phyloP scores from a whole-genome alignment of 2,113 vertebrate species.

The Brachypodius melanocephalos region DNA sequence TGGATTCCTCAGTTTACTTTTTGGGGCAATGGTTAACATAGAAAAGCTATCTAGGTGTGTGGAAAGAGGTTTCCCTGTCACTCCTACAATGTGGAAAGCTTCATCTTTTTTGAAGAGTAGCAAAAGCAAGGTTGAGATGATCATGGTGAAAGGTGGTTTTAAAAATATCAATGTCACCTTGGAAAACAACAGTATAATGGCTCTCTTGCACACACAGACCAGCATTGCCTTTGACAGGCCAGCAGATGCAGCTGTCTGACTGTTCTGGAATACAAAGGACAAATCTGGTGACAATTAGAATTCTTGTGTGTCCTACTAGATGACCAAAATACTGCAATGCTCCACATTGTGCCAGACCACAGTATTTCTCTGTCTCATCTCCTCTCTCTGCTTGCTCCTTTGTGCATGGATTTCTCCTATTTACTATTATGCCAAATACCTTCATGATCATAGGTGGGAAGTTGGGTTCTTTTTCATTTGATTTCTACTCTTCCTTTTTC shows the following conservation, averaged over 20 bases:
- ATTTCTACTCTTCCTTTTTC: neutral
- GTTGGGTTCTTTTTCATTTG: accelerated
- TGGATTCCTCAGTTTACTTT: neutral
- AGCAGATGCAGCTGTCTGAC: neutral
- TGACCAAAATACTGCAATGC: neutral
- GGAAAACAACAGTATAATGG: neutral
- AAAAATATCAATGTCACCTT: neutral
- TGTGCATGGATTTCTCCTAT: conserved; percentile 63
- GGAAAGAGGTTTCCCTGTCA: neutral
- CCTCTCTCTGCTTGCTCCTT: conserved; percentile 62
- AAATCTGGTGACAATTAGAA: neutral
- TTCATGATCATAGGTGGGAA: conserved; percentile 72
- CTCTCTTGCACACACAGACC: neutral
- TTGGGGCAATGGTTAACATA: neutral
- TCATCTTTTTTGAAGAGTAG: neutral
- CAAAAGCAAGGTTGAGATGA: conserved; percentile 22
- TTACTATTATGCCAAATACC: conserved; percentile 52
- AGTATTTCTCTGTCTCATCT: conserved; percentile 34
- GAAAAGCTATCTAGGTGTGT: neutral
- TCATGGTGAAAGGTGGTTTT: neutral
- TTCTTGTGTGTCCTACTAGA: neutral
- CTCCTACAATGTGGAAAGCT: neutral
- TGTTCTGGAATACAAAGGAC: neutral
- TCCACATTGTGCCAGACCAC: neutral
- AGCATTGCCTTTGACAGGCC: neutral